Percentiles rank a stretch among this genome's conserved stretches.
These are phyloP conservation scores for Poeciliopsis occidentalis DNA, from an alignment of 2,113 vertebrate species.

Conservation along the genomic window DNA sequence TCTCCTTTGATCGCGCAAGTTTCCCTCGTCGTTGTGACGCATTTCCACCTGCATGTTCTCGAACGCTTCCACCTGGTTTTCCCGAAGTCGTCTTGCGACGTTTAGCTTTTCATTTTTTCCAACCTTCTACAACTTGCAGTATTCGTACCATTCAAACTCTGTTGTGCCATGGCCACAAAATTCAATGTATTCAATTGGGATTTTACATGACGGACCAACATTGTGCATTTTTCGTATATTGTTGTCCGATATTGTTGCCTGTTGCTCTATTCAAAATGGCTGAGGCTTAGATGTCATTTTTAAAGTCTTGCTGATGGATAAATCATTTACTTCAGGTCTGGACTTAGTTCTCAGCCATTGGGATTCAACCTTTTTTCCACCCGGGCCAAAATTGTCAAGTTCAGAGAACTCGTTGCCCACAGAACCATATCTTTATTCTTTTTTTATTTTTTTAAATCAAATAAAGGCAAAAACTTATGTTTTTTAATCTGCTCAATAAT, in stretches of 20 bases:
- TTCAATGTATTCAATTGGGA: not conserved
- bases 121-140: not conserved
- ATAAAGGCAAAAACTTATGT: no score
- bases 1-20: not conserved
- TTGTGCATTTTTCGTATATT: no score
- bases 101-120: not conserved
- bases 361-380: no score
- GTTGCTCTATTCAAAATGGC: not conserved
- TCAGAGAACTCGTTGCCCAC: no score
- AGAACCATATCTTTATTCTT: no score
- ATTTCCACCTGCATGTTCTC: not conserved
- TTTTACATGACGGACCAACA: not conserved
- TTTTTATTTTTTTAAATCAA: no score
- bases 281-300: no score
- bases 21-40: not conserved
- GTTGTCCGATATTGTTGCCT: not conserved
- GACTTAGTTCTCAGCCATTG: not conserved
- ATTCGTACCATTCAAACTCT: not conserved
- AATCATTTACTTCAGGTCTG: no score
- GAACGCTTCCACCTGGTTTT: not conserved
- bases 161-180: not conserved
- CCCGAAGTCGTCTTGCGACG: not conserved
- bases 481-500: no score
- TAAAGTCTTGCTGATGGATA: no score
- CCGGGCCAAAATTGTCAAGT: no score